Evolutionary conservation across 1,140 invertebrate genomes (phyloP).

Genomic region (Trissolcus basalis): DNA sequence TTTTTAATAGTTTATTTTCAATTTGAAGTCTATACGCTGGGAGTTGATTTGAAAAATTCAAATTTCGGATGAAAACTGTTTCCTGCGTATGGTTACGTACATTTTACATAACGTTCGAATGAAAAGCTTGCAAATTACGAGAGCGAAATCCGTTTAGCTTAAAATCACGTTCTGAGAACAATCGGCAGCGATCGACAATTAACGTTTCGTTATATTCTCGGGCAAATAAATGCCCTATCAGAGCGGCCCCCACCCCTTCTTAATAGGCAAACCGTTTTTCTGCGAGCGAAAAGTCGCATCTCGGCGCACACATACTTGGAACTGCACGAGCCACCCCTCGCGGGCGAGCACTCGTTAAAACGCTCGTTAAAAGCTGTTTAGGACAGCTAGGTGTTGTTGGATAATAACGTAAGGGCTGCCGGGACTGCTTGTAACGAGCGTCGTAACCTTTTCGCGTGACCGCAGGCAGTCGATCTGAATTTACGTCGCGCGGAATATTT

Average conservation of each 20-base stretch:
- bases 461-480: slow-evolving; percentile 48
- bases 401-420: slow-evolving; percentile 56
- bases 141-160: slow-evolving; percentile 14
- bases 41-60: no score
- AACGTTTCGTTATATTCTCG: slow-evolving; percentile 27
- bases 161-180: slow-evolving; percentile 25
- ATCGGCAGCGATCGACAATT: slow-evolving; percentile 25
- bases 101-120: no score
- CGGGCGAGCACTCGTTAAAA: slow-evolving; percentile 51
- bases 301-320: slow-evolving; percentile 30
- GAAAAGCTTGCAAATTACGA: no score
- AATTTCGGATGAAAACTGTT: no score
- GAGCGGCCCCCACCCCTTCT: not conserved
- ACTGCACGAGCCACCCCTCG: slow-evolving; percentile 46
- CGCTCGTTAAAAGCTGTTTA: slow-evolving; percentile 61
- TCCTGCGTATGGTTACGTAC: no score
- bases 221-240: slow-evolving; percentile 15
- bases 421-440: slow-evolving; percentile 55
- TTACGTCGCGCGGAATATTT: slow-evolving; percentile 42
- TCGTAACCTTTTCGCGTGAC: slow-evolving; percentile 57
- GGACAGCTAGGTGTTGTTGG: slow-evolving; percentile 56
- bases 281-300: slow-evolving; percentile 1
- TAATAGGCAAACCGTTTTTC: slow-evolving; percentile 11
- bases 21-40: no score
- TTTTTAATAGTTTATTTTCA: no score